Percentiles rank a stretch among this genome's conserved stretches.
Evolutionary conservation across 2,797 vertebrate genomes (phyloP).

Genomic region (Lacerta agilis): DNA sequence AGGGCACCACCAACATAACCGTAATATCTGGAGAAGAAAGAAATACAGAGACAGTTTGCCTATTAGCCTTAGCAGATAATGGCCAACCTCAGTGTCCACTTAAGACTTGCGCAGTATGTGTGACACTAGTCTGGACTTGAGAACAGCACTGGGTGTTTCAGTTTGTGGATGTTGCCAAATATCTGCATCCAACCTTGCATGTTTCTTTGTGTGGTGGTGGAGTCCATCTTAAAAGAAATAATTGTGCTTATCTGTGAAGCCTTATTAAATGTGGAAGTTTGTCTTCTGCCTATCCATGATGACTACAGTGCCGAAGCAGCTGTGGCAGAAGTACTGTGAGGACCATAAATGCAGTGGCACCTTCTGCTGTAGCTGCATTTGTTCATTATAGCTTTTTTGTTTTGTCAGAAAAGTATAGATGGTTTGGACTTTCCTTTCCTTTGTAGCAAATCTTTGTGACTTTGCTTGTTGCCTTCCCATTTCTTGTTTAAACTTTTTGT

Average conservation of each 20-base stretch:
- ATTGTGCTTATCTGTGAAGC: conserved; percentile 79
- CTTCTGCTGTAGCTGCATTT: conserved; percentile 76
- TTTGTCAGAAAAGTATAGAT: conserved; percentile 66
- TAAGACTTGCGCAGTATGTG: conserved; percentile 55
- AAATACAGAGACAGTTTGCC: conserved; percentile 90
- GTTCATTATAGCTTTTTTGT: conserved; percentile 63
- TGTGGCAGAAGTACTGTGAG: conserved; percentile 73
- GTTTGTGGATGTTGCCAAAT: conserved; percentile 71
- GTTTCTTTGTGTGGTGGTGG: conserved; percentile 79
- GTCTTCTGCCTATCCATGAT: conserved; percentile 72
- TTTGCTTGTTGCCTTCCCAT: conserved; percentile 73
- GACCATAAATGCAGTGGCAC: conserved; percentile 73
- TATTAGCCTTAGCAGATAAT: conserved; percentile 89
- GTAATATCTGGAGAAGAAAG: conserved; percentile 88
- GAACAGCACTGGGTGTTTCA: conserved; percentile 80
- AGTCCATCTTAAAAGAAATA: conserved; percentile 76
- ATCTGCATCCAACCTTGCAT: conserved; percentile 81
- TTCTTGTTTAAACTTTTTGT: conserved; percentile 73
- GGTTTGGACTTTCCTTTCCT: conserved; percentile 31
- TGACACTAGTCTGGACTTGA: conserved; percentile 70
- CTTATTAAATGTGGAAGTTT: conserved; percentile 75
- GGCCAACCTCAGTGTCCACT: conserved; percentile 62
- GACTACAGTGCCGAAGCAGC: conserved; percentile 74
- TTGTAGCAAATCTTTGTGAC: conserved; percentile 58
- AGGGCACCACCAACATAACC: conserved; percentile 89